Base-by-base conservation (phyloP, 2,888 invertebrate species). In the Apomyelois bistriatella region DNA sequence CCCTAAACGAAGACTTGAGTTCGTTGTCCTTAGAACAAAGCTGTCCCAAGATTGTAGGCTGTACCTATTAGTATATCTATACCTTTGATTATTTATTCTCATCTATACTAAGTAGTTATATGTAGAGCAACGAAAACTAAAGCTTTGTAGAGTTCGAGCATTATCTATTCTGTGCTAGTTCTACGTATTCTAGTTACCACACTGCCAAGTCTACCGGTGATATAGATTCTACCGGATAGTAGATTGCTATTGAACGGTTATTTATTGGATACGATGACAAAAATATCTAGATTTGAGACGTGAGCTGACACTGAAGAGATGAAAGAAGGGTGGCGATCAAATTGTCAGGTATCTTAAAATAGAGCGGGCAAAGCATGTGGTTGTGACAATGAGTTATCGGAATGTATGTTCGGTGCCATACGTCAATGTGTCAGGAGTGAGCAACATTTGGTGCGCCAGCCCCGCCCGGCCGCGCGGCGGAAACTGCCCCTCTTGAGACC, bases 381-480 rank as follows among this genome's bases (percentile, higher is more conserved):
- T 70, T 67, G 65, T 62, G 68, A 65, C 70, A 64, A 70, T 65
- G 62, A 65, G 62, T 73, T 71, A 72, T 68, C 68, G 75, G 64
- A 70, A 62, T 42, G 43, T 22, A 65, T 62, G 72, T 64, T 66
- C 70, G 66, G 68, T 61, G 72, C 70, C 63, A 68, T 74, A 59
- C 75, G 72, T 76, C 75, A 76, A 72, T 72, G 65, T 76, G 75
- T 73, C 74, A 72, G 65, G 60, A 53, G 58, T 50, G 58, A 30
- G 38, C 57, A 43, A 16, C 32, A 53, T 42, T 46, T 47, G 40
- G 51, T 47, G 28, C 48, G 38, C 43, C 30, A n/a, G n/a, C n/a
- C n/a, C n/a, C n/a, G n/a, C n/a, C n/a, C n/a, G n/a, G n/a, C 32
- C 13, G 50, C 35, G 42, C 48, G 35, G 22, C 32, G 53, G 46